Evolutionary conservation across 2,888 invertebrate species (phyloP), one percentile per base, ranked within the genome.

Genomic region (Phaonia tiefii): DNA sequence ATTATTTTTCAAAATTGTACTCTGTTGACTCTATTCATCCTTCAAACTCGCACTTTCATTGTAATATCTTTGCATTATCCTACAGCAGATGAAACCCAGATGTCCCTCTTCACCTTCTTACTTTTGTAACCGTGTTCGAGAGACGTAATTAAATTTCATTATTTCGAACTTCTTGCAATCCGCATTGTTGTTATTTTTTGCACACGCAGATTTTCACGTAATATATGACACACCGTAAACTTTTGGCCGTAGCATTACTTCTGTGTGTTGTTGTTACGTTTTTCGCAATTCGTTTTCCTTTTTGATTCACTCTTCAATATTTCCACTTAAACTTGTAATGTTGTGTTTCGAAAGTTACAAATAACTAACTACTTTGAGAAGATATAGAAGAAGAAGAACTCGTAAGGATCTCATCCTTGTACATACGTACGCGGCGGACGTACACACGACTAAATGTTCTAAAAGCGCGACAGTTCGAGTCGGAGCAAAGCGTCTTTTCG

Each of bases 101-200:
- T n/a, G n/a, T n/a, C n/a, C n/a, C n/a, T n/a, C n/a, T n/a, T n/a
- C n/a, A n/a, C n/a, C n/a, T 63, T 37, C 63, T 63, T 60, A 37
- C 4, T 31, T 31, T 31, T 31, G 31, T 31, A 42, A 13, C 13
- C 42, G 63, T 31, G 31, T 63, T 39, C 63, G 20, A 39, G 20
- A 63, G 63, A 20, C 39, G 22, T 63, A 63, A 63, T 63, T 63
- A 63, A 39, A 63, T 63, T 63, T 39, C 63, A 63, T 63, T 39
- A 63, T 63, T 63, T 39, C 11, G 63, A 22, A 11, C 15, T 63
- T 37, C 11, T 56, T 56, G 31, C 1, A 15, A 58, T 58, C n/a
- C n/a, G n/a, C n/a, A n/a, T n/a, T n/a, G n/a, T 20, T 51, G 22
- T 51, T 51, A 15, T 15, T 49, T 2, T 63, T 42, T 20, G 7